A percentile compares a stretch with the other conserved stretches of the same genome.
These are phyloP conservation scores for Chrosomus eos DNA, from an alignment of 2,797 vertebrate species.

Conservation along the genomic window DNA sequence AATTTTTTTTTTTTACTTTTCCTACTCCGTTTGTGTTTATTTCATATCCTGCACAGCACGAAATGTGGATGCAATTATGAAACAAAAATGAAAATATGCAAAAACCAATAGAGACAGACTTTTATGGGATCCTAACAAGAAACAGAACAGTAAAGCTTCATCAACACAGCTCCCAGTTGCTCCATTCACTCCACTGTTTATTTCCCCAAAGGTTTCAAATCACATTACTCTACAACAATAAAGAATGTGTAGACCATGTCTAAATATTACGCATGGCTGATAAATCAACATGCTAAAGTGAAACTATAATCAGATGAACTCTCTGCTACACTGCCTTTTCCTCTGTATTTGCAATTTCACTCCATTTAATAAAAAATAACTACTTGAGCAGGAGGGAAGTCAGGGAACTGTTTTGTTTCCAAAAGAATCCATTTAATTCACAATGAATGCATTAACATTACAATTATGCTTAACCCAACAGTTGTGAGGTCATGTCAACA, in stretches of 20 bases:
- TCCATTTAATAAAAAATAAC: constrained; percentile 7
- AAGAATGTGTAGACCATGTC: constrained; percentile 29
- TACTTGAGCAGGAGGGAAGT: background rate
- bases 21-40: background rate
- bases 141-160: constrained; percentile 38
- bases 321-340: background rate
- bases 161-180: constrained; percentile 19
- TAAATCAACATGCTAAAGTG: constrained; percentile 42
- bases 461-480: background rate
- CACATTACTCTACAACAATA: constrained; percentile 40
- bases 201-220: constrained; percentile 43
- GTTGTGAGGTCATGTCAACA: background rate
- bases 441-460: background rate
- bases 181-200: constrained; percentile 44
- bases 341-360: background rate
- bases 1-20: background rate
- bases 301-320: constrained; percentile 35
- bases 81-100: constrained; percentile 25
- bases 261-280: constrained; percentile 25
- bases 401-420: background rate
- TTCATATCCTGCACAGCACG: constrained; percentile 7
- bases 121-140: constrained; percentile 40
- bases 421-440: background rate
- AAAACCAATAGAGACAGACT: constrained; percentile 20
- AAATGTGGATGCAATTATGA: constrained; percentile 32